Evolutionary conservation across 2,113 vertebrate species (phyloP).

Genomic region (Gila orcuttii): DNA sequence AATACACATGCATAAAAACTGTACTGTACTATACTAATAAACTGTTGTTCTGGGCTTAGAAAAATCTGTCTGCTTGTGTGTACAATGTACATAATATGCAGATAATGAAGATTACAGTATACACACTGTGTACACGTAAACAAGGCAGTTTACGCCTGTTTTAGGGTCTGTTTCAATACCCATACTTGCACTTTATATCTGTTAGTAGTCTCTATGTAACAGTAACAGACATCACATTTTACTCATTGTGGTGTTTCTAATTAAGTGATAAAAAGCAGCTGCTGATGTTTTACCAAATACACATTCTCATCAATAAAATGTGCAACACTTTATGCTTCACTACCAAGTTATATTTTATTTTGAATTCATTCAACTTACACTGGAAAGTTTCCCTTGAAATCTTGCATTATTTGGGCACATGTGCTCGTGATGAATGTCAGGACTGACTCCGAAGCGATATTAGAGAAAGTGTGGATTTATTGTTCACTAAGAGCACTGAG

Average conservation of each 20-base stretch:
- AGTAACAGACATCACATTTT: background rate
- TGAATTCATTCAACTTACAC: background rate
- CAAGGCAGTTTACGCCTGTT: no score
- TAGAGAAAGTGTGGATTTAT: background rate
- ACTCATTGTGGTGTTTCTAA: background rate
- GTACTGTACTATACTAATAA: no score
- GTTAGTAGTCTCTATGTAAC: background rate
- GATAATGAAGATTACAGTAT: no score
- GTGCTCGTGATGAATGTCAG: background rate
- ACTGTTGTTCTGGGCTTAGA: no score
- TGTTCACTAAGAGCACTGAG: background rate
- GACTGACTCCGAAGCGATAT: background rate
- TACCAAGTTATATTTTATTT: background rate
- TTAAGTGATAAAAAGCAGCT: background rate
- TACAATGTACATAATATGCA: no score
- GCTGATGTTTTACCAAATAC: no score
- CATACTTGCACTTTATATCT: no score
- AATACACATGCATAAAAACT: no score
- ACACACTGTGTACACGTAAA: no score
- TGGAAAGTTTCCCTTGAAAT: background rate
- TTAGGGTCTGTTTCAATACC: no score
- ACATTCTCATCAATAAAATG: background rate
- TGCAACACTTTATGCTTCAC: background rate
- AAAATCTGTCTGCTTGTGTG: no score
- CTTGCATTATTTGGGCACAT: background rate